Base-by-base conservation (phyloP, 2,888 invertebrate genomes). In the Pegoplata infirma region DNA sequence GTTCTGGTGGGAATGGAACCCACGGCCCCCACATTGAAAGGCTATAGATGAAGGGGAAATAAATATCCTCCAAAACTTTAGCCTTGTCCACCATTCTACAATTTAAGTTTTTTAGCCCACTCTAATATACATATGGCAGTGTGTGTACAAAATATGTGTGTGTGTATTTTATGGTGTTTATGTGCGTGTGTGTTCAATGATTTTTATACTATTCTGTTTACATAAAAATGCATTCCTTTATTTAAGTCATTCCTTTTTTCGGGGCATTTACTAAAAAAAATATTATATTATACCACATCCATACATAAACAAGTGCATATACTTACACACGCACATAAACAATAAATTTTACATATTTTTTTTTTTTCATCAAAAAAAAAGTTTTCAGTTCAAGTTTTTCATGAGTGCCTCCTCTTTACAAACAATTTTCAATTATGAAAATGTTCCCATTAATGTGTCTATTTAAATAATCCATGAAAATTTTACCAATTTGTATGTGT, bases 211-310 rank as follows among this genome's bases (percentile, higher is more conserved):
- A 63, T 63, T 56, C 56, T 69, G n/a, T n/a, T 23, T 14, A 63
- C 63, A 67, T 59, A 74, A 61, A 74, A 74, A 59, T 74, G 53
- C 59, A 74, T 55, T 55, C 47, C 46, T 72, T 64, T 56, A 19
- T 66, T 51, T 7, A 64, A 64, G 47, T 68, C 59, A 49, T 58
- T 76, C 14, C 14, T 78, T 78, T 74, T 74, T 74, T 74, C 40
- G 46, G 68, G 64, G 64, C 64, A 74, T 74, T 78, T 78, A 78
- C 74, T 74, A 74, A 78, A 78, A 78, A 78, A 78, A 59, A 71
- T 51, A 63, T 63, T 66, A 59, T 47, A 69, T 64, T 64, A 55
- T 63, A 72, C 61, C 72, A 76, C 21, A 66, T 7, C 6, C 40
- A 25, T 21, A 77, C 67, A 68, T 49, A 64, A 25, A 53, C 46